Base-by-base conservation (phyloP, 2,888 invertebrate genomes). In the Merodon equestris region DNA sequence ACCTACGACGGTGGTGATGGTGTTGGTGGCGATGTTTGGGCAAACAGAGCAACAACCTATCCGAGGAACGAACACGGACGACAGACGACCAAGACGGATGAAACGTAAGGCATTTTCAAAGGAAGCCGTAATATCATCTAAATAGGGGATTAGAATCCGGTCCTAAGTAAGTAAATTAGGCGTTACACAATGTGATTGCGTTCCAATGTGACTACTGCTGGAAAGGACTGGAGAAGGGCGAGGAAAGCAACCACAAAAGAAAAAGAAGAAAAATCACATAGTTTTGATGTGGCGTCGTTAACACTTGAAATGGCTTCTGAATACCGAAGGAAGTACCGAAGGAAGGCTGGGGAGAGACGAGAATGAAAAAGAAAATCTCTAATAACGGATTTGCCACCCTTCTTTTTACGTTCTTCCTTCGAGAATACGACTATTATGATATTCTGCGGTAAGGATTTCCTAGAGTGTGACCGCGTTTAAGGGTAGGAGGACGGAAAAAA, bases 121-220 rank as follows among this genome's bases (percentile, higher is more conserved):
- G 70, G 63, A 71, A 76, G 48, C 50, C 58, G 64, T 76, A 76
- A 76, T 71, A 71, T 63, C 64, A 64, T 60, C 58, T 66, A 66
- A 76, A 76, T 76, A 76, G 71, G 54, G 66, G 76, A 76, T 76
- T 76, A 76, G 38, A 64, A 54, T 64, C 64, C 64, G 61, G 58
- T 54, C 71, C 60, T 57, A 76, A 70, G 64, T 71, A 71, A 76
- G 76, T 76, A 76, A 76, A 76, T 76, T 76, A 76, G 71, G 63
- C 71, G 71, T 64, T 58, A 75, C 64, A 76, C 76, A 71, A 71
- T 71, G 76, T 57, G 63, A 63, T 75, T 75, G 51, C 57, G 57
- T 54, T 68, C 47, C 47, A 56, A 73, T 36, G 63, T 51, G 27
- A 27, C 27, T 27, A 27, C 27, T 4, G 3, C 27, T 7, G 27